Percentiles rank a stretch among this genome's conserved stretches.
Conservation (phyloP, 2,113 vertebrate species). For the Labeo rohita region DNA sequence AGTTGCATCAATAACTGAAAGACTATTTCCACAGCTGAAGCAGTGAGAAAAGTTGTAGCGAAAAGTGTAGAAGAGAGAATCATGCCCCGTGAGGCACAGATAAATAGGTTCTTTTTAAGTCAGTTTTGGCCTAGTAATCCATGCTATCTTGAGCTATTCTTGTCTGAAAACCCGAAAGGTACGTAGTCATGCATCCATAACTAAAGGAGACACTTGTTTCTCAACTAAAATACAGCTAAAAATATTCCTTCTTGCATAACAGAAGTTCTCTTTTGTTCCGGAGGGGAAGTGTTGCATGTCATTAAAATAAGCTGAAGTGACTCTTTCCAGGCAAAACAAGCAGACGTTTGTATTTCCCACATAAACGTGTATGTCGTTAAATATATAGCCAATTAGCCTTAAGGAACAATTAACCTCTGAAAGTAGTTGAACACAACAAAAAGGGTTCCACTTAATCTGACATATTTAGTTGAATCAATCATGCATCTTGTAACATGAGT, state of each 20-base stretch:
- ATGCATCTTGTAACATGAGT: neutral
- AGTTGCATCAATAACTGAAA: neutral
- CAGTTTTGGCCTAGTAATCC: neutral
- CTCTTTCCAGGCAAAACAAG: slow-evolving; percentile 16
- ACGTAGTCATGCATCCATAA: slow-evolving; percentile 6
- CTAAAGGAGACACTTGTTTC: slow-evolving; percentile 28
- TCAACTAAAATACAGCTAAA: slow-evolving; percentile 31
- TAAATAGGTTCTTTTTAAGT: neutral
- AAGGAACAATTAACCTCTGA: slow-evolving; percentile 15
- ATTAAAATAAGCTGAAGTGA: slow-evolving; percentile 26
- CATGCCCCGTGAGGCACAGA: neutral
- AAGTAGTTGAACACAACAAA: neutral
- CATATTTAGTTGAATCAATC: neutral
- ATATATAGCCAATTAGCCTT: slow-evolving; percentile 1
- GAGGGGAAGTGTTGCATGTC: neutral
- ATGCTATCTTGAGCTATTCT: neutral
- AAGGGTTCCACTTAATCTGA: neutral
- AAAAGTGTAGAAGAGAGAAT: neutral
- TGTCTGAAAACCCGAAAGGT: slow-evolving; percentile 11
- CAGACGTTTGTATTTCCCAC: slow-evolving; percentile 17
- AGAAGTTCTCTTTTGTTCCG: slow-evolving; percentile 20
- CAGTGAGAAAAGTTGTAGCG: neutral
- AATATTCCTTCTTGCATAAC: slow-evolving; percentile 15
- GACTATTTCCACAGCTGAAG: slow-evolving; percentile 15
- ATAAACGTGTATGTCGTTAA: neutral